Percentiles rank a stretch among this genome's conserved stretches.
Conservation (phyloP, 1,140 invertebrate species). For the Eriosoma lanigerum region DNA sequence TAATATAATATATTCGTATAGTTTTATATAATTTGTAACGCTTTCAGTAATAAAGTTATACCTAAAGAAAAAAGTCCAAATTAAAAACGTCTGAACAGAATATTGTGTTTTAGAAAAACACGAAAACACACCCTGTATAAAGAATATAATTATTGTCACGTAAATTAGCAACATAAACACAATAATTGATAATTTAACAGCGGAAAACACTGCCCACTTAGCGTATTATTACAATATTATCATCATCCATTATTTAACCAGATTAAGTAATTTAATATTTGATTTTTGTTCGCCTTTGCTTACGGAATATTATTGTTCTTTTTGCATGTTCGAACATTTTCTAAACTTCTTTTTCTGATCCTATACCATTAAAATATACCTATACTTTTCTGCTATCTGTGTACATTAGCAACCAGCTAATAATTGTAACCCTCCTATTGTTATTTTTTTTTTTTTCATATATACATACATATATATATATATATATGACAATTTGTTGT, state of each 20-base stretch:
- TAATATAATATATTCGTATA: too few relatives aligned
- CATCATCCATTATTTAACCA: background rate
- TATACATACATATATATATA: too few relatives aligned
- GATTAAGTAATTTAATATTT: background rate
- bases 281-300: background rate
- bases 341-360: too few relatives aligned
- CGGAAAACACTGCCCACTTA: background rate
- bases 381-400: conserved; percentile 6
- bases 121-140: background rate
- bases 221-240: background rate
- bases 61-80: too few relatives aligned
- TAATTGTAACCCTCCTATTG: background rate
- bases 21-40: too few relatives aligned
- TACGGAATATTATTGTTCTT: background rate
- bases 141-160: too few relatives aligned
- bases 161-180: conserved; percentile 14
- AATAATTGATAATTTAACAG: conserved; percentile 3
- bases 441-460: too few relatives aligned
- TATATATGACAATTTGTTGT: background rate
- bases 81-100: too few relatives aligned
- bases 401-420: conserved; percentile 42
- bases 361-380: background rate
- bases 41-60: too few relatives aligned
- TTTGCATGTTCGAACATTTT: background rate
- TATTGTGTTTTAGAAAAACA: background rate